Base-by-base conservation (phyloP, 2,113 vertebrate species). In the Calyptomena viridis region DNA sequence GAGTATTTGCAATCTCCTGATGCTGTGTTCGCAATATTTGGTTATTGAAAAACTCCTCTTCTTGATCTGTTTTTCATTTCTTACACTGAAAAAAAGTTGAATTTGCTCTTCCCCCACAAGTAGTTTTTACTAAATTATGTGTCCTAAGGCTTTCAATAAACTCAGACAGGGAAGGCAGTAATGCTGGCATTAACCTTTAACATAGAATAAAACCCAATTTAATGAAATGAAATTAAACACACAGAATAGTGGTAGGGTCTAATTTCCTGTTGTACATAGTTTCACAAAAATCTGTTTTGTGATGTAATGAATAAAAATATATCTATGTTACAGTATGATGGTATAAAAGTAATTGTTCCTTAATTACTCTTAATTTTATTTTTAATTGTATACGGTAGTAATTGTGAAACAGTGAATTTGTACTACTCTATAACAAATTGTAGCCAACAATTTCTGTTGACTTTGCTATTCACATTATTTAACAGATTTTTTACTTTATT, bases 61-160 rank as follows among this genome's bases (percentile, higher is more conserved):
- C n/a, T 82, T 88, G 44, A 44, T 6, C 15, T 53, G 7, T 89
- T 55, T 95, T 91, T 87, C 24, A 76, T 82, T 91, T 94, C 74
- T 85, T 79, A 55, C 33, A 56, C 8, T 59, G 66, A 40, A 91
- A 73, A 55, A 89, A 58, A 73, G 25, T 56, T 88, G 28, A 84
- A 87, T 66, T 16, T 80, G 40, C 53, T 84, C 8, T 74, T 75
- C 33, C 11, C 4, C 68, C 27, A 71, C 53, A 84, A 89, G 42
- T 31, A 87, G 3, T 75, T 94, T 94, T 85, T 77, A 67, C 89
- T 81, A 79, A 80, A 78, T 89, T 88, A 53, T 86, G 33, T 96
- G 62, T 93, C 94, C 81, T 92, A 84, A 75, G 72, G 87, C 77
- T 94, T 96, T 97, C 90, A 91, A 95, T 95, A 96, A 95, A 90